Base-by-base conservation (phyloP, 2,888 invertebrate genomes). In the Netelia melanura region DNA sequence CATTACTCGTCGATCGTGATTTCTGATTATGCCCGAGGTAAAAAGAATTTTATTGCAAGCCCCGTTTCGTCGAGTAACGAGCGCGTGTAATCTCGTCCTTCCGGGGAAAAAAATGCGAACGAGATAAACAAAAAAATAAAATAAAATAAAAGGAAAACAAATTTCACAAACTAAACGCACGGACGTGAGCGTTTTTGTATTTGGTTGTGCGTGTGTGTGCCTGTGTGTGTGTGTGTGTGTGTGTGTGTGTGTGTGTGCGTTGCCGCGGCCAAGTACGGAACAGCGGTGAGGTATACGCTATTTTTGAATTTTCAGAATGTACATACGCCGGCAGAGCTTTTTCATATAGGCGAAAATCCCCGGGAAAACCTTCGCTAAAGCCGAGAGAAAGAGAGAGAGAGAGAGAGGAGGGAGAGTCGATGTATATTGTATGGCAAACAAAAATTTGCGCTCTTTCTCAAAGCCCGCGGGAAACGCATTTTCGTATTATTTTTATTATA, bases 261-360 rank as follows among this genome's bases (percentile, higher is more conserved):
- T 30, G 25, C 58, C 68, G 78, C 30, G 61, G 68, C 68, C 58
- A 64, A 80, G 61, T 75, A 80, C 75, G 48, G 58, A 48, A 71
- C 58, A 52, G 52, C 21, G 70, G 43, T 62, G 79, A 72, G 68
- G 62, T 76, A 67, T 70, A 56, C 71, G 70, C 80, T 84, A 84
- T 84, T 84, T 84, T 80, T 65, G 84, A 70, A 80, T 80, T 80
- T 71, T 84, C 76, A 23, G 65, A 84, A 65, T 67, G 80, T 83
- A 70, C 75, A 44, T 71, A 75, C 52, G 43, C 43, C 65, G n/a
- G 48, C 44, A 44, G 14, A 52, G 58, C 71, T 61, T 64, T 76
- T 70, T 71, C 70, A 58, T 48, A 48, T 30, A 30, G 62, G 67
- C 54, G 80, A 71, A 80, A 76, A 81, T 81, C 71, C 83, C 83